These are phyloP conservation scores for Hirtodrosophila cameraria DNA, from an alignment of 2,888 invertebrate genomes.

Conservation along the genomic window DNA sequence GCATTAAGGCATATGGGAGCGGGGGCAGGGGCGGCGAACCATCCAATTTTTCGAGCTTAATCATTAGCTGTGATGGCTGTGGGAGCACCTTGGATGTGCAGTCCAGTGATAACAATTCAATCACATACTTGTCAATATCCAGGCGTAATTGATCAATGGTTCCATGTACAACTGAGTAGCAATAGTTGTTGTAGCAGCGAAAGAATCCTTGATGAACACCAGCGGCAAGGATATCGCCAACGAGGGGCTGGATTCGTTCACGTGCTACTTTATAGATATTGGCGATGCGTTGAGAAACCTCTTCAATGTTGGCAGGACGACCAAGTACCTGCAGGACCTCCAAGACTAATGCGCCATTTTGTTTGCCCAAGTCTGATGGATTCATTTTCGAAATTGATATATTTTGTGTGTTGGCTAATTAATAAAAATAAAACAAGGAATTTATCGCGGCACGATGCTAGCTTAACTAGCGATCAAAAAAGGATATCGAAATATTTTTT, in stretches of 20 bases:
- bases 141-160: conserved; percentile 59
- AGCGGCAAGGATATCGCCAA: conserved; percentile 53
- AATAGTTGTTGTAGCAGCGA: conserved; percentile 31
- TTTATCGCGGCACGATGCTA: conserved; percentile 45
- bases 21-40: conserved; percentile 38
- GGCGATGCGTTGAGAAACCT: conserved; percentile 56
- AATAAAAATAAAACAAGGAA: conserved; percentile 56
- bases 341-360: conserved; percentile 63
- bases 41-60: conserved; percentile 63
- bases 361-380: conserved; percentile 64
- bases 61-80: conserved; percentile 58
- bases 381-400: conserved; percentile 37
- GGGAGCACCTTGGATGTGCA: conserved; percentile 20
- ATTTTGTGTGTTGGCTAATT: conserved; percentile 26
- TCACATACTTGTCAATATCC: conserved; percentile 65
- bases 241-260: conserved; percentile 57
- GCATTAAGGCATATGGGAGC: conserved; percentile 26
- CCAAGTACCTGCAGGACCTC: conserved; percentile 65
- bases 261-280: conserved; percentile 54
- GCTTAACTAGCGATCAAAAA: conserved; percentile 41
- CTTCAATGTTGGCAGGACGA: conserved; percentile 58
- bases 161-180: conserved; percentile 47
- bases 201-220: conserved; percentile 60
- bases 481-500: conserved; percentile 45
- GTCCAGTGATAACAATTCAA: conserved; percentile 44